phyloP scores from a whole-genome alignment of 2,797 vertebrate genomes.

The Anabas testudineus region DNA sequence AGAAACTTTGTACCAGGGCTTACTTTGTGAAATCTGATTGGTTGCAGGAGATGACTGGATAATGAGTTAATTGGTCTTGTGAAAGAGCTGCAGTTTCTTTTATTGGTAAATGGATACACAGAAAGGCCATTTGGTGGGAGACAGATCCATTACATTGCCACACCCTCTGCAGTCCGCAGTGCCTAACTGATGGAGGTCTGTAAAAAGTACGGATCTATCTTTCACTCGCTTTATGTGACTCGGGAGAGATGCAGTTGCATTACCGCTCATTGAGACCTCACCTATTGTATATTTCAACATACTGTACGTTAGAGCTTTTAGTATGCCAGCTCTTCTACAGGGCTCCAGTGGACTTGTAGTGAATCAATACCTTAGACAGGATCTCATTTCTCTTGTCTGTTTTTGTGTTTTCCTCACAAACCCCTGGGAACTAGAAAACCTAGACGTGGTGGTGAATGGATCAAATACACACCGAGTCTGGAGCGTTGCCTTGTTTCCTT shows the following conservation, averaged over 20 bases:
- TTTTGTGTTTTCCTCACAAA: constrained; percentile 45
- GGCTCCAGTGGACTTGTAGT: constrained; percentile 37
- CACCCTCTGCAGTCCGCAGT: constrained; percentile 20
- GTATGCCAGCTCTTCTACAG: constrained; percentile 8
- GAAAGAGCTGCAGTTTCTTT: constrained; percentile 44
- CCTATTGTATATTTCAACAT: constrained; percentile 29
- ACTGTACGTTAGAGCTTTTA: constrained; percentile 3
- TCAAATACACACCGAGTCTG: constrained; percentile 37
- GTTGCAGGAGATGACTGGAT: constrained; percentile 45
- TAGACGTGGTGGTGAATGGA: constrained; percentile 26
- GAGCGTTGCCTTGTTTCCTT: constrained; percentile 37
- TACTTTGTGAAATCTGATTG: constrained; percentile 41
- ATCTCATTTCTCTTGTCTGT: constrained; percentile 54
- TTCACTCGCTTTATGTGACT: constrained; percentile 26
- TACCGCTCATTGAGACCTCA: constrained; percentile 15
- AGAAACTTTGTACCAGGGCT: constrained; percentile 20
- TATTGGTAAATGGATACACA: constrained; percentile 58
- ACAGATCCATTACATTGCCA: constrained; percentile 43
- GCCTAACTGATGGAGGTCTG: constrained; percentile 37
- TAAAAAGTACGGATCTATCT: constrained; percentile 36
- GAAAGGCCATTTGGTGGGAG: constrained; percentile 35
- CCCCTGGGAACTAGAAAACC: constrained; percentile 44
- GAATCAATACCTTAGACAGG: constrained; percentile 50
- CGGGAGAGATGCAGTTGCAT: constrained; percentile 11
- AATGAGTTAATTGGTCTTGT: constrained; percentile 49